Base-by-base conservation (phyloP, 2,888 invertebrate species). In the Tenthredo livida region DNA sequence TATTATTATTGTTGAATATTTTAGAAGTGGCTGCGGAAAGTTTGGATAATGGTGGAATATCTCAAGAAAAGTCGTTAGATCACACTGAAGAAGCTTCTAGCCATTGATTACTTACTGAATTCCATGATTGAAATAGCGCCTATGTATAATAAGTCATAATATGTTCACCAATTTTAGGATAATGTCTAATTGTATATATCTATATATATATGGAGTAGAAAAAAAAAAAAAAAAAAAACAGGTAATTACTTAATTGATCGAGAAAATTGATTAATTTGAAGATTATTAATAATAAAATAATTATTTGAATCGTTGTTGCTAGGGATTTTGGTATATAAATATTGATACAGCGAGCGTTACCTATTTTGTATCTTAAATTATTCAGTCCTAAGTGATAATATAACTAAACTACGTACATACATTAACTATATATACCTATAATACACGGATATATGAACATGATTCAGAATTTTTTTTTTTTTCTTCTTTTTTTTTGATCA, bases 141-240 rank as follows among this genome's bases (percentile, higher is more conserved):
- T 37, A 61, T 80, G 80, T 80, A 80, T 61, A 40, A 61, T 58
- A 80, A 80, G 10, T 29, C 3, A 61, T 80, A 43, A 80, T 40
- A 61, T 40, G 10, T 61, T 61, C 21, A 61, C 43, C 6, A 80
- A 43, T 4, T 25, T 61, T 54, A 77, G 77, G 61, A 29, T 80
- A 80, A 80, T 43, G 65, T 61, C 6, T 78, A 54, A 54, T n/a
- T 80, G 80, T 80, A 61, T 80, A 80, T 80, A 77, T 43, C 17
- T 43, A 43, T 73, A 43, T n/a, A 73, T 40, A 70, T 70, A 33
- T 29, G 15, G 3, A 17, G 12, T 17, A 70, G 29, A 29, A 29
- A 29, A 2, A 12, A 21, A 33, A 33, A 58, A 37, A 78, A 75
- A 47, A 33, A 33, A 33, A 4, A 4, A 33, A 33, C 33, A 29